A percentile compares a stretch with the other conserved stretches of the same genome.
phyloP scores from a whole-genome alignment of 1,140 invertebrate genomes.

The Asbolus verrucosus region DNA sequence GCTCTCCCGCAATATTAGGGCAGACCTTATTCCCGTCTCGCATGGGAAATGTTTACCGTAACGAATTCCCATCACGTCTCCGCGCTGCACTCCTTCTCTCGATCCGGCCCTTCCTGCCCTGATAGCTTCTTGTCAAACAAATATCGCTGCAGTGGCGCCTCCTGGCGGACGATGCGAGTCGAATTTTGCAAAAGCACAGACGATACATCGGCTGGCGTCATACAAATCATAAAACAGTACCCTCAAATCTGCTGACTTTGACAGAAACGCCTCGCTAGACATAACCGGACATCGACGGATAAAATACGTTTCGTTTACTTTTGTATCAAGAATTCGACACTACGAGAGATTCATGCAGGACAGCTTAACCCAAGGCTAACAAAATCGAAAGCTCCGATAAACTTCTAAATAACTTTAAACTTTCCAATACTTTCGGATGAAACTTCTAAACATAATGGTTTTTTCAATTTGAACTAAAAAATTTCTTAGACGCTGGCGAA shows the following conservation, averaged over 20 bases:
- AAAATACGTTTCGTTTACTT: too few relatives aligned
- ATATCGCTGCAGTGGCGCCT: slow-evolving; percentile 40
- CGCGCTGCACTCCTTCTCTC: slow-evolving; percentile 11
- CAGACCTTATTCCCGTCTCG: slow-evolving; percentile 47
- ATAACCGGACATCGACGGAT: too few relatives aligned
- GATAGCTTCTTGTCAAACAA: slow-evolving; percentile 44
- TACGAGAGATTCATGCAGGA: too few relatives aligned
- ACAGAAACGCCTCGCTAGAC: too few relatives aligned
- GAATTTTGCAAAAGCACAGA: slow-evolving; percentile 27
- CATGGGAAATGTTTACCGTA: slow-evolving; percentile 51
- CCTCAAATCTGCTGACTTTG: slow-evolving; percentile 13
- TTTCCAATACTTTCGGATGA: too few relatives aligned
- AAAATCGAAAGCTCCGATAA: too few relatives aligned
- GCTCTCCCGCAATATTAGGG: slow-evolving; percentile 50
- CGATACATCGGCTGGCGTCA: slow-evolving; percentile 16
- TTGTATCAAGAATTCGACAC: too few relatives aligned
- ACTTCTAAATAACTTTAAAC: too few relatives aligned
- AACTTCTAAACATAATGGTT: too few relatives aligned
- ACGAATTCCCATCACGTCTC: slow-evolving; percentile 50
- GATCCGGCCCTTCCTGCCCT: slow-evolving; percentile 36
- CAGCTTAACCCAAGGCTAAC: too few relatives aligned
- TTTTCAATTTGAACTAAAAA: too few relatives aligned
- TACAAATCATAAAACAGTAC: slow-evolving; percentile 4
- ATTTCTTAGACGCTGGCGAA: too few relatives aligned
- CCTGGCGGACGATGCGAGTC: slow-evolving; percentile 15